These are phyloP conservation scores for Caenorhabditis briggsae DNA, from an alignment of 1,140 invertebrate genomes.

Conservation along the genomic window DNA sequence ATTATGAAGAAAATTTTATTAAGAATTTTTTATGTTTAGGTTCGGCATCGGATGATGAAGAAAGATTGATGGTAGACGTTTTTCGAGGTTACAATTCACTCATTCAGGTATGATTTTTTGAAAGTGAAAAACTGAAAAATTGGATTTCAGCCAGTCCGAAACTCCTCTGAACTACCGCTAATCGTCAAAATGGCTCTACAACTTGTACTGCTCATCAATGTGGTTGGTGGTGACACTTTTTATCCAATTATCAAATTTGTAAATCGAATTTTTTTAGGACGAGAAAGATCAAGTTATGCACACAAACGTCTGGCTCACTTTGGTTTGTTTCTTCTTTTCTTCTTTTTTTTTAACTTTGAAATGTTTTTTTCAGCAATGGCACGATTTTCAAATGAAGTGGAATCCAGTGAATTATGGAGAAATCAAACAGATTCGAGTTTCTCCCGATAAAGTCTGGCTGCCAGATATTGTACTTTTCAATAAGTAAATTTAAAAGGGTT, in stretches of 20 bases:
- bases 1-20: background rate
- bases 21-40: background rate
- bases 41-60: constrained; percentile 73
- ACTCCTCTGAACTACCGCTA: constrained; percentile 89
- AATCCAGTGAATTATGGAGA: constrained; percentile 97
- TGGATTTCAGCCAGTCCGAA: constrained; percentile 86
- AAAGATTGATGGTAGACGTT: constrained; percentile 73
- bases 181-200: constrained; percentile 95
- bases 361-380: constrained; percentile 84
- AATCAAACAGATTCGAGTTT: constrained; percentile 92
- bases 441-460: constrained; percentile 99
- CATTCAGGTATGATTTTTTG: constrained; percentile 81
- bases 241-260: background rate
- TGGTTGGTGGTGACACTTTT: constrained; percentile 79
- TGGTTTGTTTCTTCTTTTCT: constrained; percentile 58
- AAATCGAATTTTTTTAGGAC: constrained; percentile 80
- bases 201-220: constrained; percentile 98
- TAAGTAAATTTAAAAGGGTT: constrained; percentile 86
- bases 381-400: constrained; percentile 97
- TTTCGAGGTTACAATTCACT: constrained; percentile 97
- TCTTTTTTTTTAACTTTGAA: background rate
- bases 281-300: constrained; percentile 80
- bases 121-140: background rate
- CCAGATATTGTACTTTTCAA: constrained; percentile 99
- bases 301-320: constrained; percentile 76